Evolutionary conservation across 2,797 vertebrate species (phyloP).

Genomic region (Spizella passerina): DNA sequence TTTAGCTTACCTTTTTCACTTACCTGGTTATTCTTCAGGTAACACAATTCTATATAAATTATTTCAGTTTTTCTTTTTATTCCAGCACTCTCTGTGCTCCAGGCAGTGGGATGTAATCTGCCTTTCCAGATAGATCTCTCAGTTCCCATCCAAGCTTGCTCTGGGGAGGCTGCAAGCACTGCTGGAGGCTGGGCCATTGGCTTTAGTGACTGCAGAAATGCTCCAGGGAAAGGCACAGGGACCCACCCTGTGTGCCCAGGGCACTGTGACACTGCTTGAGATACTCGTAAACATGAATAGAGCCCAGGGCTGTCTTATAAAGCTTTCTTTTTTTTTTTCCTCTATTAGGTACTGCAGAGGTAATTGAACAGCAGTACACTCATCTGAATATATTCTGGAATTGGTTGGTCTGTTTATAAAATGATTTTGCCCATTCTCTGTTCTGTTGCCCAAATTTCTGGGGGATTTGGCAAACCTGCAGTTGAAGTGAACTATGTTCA

Average conservation of each 20-base stretch:
- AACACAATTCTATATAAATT: not conserved
- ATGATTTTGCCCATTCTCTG: not conserved
- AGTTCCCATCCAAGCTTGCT: not conserved
- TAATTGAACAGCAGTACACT: not conserved
- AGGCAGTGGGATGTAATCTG: not conserved
- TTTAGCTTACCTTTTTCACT: not conserved
- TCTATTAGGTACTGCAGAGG: not conserved
- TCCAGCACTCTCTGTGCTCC: not conserved
- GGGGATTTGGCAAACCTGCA: not conserved
- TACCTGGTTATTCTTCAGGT: not conserved
- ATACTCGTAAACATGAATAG: fast-evolving
- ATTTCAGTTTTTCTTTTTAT: not conserved
- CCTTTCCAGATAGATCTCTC: not conserved
- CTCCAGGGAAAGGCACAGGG: not conserved
- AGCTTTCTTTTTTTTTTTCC: not conserved
- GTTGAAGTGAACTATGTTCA: not conserved
- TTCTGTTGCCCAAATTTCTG: not conserved
- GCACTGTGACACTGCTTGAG: not conserved
- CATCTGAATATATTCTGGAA: not conserved
- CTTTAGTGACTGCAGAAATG: not conserved
- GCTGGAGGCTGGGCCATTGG: not conserved
- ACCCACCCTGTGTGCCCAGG: not conserved
- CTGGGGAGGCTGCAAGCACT: not conserved
- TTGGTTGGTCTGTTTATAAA: not conserved
- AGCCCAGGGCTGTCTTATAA: not conserved